Percentiles rank a stretch among this genome's conserved stretches.
Conservation (phyloP, 2,888 invertebrate genomes). For the Lasioglossum lativentre region DNA sequence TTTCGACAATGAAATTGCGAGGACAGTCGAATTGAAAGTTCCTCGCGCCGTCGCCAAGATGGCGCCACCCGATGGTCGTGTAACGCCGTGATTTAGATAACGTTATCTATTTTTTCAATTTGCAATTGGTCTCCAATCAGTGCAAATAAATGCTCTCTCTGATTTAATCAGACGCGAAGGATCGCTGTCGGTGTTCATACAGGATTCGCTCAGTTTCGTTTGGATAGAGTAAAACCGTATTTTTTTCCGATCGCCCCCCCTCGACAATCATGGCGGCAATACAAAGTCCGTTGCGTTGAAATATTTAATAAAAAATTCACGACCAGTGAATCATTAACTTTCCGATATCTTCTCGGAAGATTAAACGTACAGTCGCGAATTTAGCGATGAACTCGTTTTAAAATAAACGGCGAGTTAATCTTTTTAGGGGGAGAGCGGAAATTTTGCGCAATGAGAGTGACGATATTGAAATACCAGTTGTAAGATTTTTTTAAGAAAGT, state of each 20-base stretch:
- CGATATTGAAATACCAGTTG: background rate
- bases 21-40: conserved; percentile 2
- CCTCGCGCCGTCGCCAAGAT: conserved; percentile 23
- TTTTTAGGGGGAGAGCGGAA: background rate
- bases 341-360: background rate
- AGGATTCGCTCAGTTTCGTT: background rate
- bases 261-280: background rate
- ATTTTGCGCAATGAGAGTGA: background rate
- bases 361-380: conserved; percentile 5
- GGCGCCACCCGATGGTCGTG: conserved; percentile 44
- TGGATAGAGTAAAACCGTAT: background rate
- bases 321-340: background rate
- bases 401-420: background rate
- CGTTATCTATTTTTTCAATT: conserved; percentile 3
- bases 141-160: background rate
- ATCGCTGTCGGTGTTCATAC: background rate
- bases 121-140: background rate
- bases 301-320: background rate
- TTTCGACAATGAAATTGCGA: background rate
- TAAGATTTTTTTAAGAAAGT: background rate
- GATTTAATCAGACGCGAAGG: background rate
- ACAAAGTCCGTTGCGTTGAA: background rate
- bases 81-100: conserved; percentile 19
- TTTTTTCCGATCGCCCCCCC: background rate
- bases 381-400: background rate